Conservation (phyloP, 2,113 vertebrate species). For the Gnathonemus longibarbis region DNA sequence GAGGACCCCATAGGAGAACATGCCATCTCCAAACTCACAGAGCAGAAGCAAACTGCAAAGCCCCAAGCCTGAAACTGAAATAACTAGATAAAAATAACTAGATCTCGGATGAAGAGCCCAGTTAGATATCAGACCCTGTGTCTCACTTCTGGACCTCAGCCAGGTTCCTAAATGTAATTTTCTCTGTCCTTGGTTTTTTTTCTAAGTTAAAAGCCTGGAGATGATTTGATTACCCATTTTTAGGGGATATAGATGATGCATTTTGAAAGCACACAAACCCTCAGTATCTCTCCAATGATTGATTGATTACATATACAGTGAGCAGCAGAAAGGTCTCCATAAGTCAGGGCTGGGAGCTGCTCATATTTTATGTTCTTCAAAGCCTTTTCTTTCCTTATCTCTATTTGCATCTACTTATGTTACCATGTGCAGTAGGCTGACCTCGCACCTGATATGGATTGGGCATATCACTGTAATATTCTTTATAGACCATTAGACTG, state of each 20-base stretch:
- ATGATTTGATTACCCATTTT: conserved; percentile 49
- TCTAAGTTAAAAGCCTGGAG: conserved; percentile 54
- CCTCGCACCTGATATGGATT: background rate
- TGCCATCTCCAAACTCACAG: background rate
- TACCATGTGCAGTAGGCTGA: background rate
- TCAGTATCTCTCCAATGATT: conserved; percentile 10
- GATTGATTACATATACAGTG: background rate
- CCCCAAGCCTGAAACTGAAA: conserved; percentile 34
- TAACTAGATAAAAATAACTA: conserved; percentile 46
- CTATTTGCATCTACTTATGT: background rate
- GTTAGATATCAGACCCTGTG: conserved; percentile 24
- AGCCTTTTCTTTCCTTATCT: background rate
- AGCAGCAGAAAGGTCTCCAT: background rate
- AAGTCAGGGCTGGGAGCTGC: background rate
- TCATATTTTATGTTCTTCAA: background rate
- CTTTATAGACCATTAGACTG: background rate
- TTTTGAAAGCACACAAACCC: conserved; percentile 26
- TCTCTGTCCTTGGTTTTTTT: conserved; percentile 47
- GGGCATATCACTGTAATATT: background rate
- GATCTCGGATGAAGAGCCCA: conserved; percentile 30
- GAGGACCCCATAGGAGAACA: background rate
- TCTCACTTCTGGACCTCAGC: conserved; percentile 34
- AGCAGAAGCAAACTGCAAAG: background rate
- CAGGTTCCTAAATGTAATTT: conserved; percentile 41
- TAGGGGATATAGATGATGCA: conserved; percentile 39